Evolutionary conservation across 2,113 vertebrate genomes (phyloP), one percentile per base, ranked within the genome.

Genomic region (Podarcis raffonei): DNA sequence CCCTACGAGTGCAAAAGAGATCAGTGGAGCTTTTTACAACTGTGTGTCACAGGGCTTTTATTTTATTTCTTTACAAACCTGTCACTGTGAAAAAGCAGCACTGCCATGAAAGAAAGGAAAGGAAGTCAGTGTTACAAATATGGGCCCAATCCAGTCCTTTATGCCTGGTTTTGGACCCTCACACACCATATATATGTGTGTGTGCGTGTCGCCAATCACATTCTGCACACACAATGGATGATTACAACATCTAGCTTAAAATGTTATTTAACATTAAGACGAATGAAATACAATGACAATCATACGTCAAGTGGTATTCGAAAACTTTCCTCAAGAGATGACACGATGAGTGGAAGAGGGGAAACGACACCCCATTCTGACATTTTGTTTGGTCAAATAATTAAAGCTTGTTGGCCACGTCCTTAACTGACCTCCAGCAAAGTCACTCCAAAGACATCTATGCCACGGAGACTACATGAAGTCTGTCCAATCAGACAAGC

Each of bases 41-140:
- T 88, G 82, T n/a, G 62, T 77, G 87, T 82, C 71, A 81, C 53
- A 2, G 0, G 92, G 90, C 83, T 39, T 92, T 23, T 25, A 42
- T 42, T 2, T 75, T 69, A 53, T 48, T 48, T 48, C 2, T 11
- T 9, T 48, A 48, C 32, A 25, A 57, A 35, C 4, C 22, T 30
- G 27, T 71, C n/a, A 11, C 66, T 72, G 25, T 81, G 66, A 39
- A 72, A 39, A 39, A 76, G 37, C 35, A 37, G 11, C 8, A 2
- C 42, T 30, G 48, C 66, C 37, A 16, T 48, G 48, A 53, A 78
- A 37, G 57, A 80, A 57, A 30, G 20, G 18, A 62, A 62, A 62
- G 59, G 15, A 69, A 7, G 23, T 39, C 23, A n/a, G n/a, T 39
- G 32, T 81, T 62, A 39, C 42, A 37, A 42, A 11, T 11, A 27